phyloP scores from a whole-genome alignment of 53 echinoderm and acorn worm genomes.

The Holothuria scabra region DNA sequence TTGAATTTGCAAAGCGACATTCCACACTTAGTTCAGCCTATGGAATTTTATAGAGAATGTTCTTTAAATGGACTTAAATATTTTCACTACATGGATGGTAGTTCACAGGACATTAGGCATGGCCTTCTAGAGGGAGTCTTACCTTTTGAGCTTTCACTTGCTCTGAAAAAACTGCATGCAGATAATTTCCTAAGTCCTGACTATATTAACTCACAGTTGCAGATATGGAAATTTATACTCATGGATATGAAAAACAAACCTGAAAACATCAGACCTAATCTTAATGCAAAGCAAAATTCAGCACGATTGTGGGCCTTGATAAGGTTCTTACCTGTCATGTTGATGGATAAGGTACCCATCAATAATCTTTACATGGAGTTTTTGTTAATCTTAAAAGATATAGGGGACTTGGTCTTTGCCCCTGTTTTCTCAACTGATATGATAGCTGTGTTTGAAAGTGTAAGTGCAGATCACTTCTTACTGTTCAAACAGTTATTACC shows the following conservation, averaged over 20 bases:
- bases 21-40: slow-evolving; percentile 1
- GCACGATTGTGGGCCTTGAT: slow-evolving; percentile 19
- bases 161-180: not conserved
- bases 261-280: slow-evolving; percentile 6
- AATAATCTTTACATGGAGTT: slow-evolving; percentile 28
- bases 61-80: slow-evolving; percentile 23
- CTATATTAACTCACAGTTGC: too few relatives aligned
- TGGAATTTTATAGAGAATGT: slow-evolving; percentile 4
- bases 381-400: not conserved
- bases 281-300: slow-evolving; percentile 31
- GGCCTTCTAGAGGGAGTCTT: not conserved
- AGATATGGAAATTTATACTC: too few relatives aligned
- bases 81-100: slow-evolving; percentile 34
- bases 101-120: slow-evolving; percentile 12
- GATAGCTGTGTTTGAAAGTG: slow-evolving; percentile 6
- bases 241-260: too few relatives aligned
- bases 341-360: not conserved
- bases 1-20: not conserved
- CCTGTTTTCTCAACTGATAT: slow-evolving; percentile 17
- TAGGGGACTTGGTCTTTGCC: not conserved
- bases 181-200: not conserved
- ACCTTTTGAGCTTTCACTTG: slow-evolving; percentile 8
- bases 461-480: slow-evolving; percentile 8
- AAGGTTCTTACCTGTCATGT: slow-evolving; percentile 9
- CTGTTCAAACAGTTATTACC: too few relatives aligned